Evolutionary conservation across 2,113 vertebrate species (phyloP), one percentile per base, ranked within the genome.

Genomic region (Anoura caudifer): DNA sequence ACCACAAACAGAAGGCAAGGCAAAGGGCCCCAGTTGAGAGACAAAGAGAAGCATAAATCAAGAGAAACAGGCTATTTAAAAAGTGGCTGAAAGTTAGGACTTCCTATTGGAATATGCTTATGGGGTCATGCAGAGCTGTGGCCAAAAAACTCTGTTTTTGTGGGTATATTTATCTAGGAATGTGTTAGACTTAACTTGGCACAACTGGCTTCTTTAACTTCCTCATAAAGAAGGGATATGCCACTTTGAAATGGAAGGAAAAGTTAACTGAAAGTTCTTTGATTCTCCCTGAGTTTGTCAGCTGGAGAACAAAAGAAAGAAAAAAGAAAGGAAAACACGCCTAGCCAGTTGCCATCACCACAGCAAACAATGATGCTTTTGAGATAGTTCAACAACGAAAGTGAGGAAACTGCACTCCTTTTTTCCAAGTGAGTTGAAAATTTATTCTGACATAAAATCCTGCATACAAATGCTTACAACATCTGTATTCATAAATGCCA

Each of bases 1-100:
- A 17, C 2, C 63, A 33, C 63, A 56, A 73, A 54, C 92, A 47
- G 31, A 45, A 69, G 11, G 28, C 10, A 81, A 45, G 0, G 16
- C 2, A 3, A 87, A n/a, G 31, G 38, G 7, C 4, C 8, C 8
- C 3, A 76, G 22, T 0, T 80, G 50, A 65, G 4, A 38, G 19
- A 81, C 22, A 56, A 63, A 70, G 33, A 65, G 20, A 76, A 56
- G 3, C 43, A 80, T 50, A 76, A 3, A 84, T 45, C 7, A 75
- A 80, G 13, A 24, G 2, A 92, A 65, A 20, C 28, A 2, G 22
- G 1, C 26, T 15, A 77, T 69, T 59, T 84, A 69, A 90, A 56
- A 73, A 19, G 22, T 56, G 41, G 2, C 28, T 41, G 17, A 7
- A 85, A 47, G 6, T 28, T 17, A n/a, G 7, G 15, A 5, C 72